Base-by-base conservation (phyloP, 30 jellyfish, hydroid and myxozoan species). In the Turritopsis dohrnii region DNA sequence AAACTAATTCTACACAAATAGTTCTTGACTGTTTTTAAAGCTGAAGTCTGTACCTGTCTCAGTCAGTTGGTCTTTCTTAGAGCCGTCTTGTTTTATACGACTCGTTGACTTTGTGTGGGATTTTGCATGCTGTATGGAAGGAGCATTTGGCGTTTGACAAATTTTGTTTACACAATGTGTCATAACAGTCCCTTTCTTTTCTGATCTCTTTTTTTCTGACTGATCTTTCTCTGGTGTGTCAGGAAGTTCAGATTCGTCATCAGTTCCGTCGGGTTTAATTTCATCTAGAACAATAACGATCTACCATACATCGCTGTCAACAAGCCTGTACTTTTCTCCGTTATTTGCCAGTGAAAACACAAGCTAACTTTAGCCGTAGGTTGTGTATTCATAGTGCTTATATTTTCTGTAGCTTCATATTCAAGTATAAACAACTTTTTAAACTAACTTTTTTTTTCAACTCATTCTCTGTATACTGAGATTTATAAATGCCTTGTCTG, bases 111-210 rank as follows among this genome's bases (percentile, higher is more conserved):
- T 71, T 4, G 96, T 87, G 83, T 87, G 97, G 74, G 97, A 91
- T 72, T 86, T 29, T 0, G 96, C 97, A 86, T 91, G 97, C 31
- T 91, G 97, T 18, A 80, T 83, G 22, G 83, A 85, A 16, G 90
- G 60, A 21, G 97, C 97, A 53, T 91, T 87, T 30, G 97, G 97
- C 74, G 97, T 74, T 79, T 91, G 97, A 18, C 96, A 91, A 74
- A 91, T 87, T 81, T 89, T 87, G 88, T 91, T 91, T 16, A 84
- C 86, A 13, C 94, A 80, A 71, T 91, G 97, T 72, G 96, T 83
- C 72, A 91, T 79, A 16, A 91, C 97, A 17, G 97, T 71, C 30
- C 96, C 97, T n/a, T 91, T 91, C 76, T 85, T 90, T 53, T 86
- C 87, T 66, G 89, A 85, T 85, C 80, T 82, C 86, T 23, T 53